Evolutionary conservation across 2,888 invertebrate genomes (phyloP).

Genomic region (Polyploca ridens): DNA sequence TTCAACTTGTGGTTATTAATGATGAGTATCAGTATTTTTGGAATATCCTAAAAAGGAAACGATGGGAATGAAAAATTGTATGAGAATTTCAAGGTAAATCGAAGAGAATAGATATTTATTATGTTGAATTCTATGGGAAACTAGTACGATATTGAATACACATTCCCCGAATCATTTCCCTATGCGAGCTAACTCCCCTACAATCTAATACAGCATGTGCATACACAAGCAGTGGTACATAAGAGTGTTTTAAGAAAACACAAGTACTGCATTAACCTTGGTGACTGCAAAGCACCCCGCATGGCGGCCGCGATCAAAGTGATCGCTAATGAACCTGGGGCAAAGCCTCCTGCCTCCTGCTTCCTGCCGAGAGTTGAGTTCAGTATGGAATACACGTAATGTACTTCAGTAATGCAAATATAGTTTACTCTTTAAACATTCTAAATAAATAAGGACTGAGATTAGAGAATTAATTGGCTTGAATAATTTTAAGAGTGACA

Average conservation of each 20-base stretch:
- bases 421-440: background rate
- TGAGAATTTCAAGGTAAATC: too few relatives aligned
- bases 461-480: too few relatives aligned
- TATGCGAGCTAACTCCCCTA: background rate
- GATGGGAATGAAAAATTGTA: too few relatives aligned
- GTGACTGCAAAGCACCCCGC: constrained; percentile 14
- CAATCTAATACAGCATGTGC: background rate
- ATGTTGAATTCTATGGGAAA: too few relatives aligned
- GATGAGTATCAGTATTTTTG: too few relatives aligned
- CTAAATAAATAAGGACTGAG: background rate
- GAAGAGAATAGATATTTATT: too few relatives aligned
- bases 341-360: constrained; percentile 15
- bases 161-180: background rate
- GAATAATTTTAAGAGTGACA: too few relatives aligned
- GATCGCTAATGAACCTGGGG: constrained; percentile 42
- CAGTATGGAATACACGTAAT: background rate
- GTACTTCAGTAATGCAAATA: background rate
- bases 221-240: background rate
- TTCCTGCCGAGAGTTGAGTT: constrained; percentile 10
- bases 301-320: constrained; percentile 38
- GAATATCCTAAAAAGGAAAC: too few relatives aligned
- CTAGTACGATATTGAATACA: too few relatives aligned
- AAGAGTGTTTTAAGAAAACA: constrained; percentile 34
- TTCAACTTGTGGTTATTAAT: too few relatives aligned
- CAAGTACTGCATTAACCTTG: constrained; percentile 45